Conservation (phyloP, 2,113 vertebrate genomes). For the Myrmecobius fasciatus region DNA sequence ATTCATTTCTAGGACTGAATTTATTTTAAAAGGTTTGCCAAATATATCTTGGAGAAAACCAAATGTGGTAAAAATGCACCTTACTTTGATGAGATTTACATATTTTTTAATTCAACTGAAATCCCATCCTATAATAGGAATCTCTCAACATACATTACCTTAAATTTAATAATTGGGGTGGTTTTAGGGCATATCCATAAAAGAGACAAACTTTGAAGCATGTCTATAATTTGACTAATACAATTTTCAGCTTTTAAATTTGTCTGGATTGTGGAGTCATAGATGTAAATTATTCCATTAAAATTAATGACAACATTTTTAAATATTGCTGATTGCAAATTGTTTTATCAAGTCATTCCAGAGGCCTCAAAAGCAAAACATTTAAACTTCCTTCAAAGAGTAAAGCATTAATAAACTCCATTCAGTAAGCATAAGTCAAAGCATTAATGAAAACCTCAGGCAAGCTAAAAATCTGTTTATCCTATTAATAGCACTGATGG, state of each 20-base stretch:
- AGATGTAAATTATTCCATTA: conserved; percentile 43
- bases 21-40: not conserved
- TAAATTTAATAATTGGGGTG: conserved; percentile 41
- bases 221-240: conserved; percentile 27
- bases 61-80: not conserved
- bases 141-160: conserved; percentile 8
- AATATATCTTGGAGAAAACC: conserved; percentile 17
- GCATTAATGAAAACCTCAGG: conserved; percentile 58
- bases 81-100: not conserved
- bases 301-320: conserved; percentile 49
- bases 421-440: conserved; percentile 53
- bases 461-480: conserved; percentile 46
- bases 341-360: conserved; percentile 42
- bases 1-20: not conserved
- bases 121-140: conserved; percentile 41
- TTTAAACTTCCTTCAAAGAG: conserved; percentile 50
- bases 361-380: conserved; percentile 47
- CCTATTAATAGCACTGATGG: conserved; percentile 50
- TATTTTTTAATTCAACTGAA: conserved; percentile 26
- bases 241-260: conserved; percentile 51
- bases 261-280: conserved; percentile 4
- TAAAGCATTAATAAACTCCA: conserved; percentile 60
- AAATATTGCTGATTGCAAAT: conserved; percentile 51
- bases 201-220: conserved; percentile 36
- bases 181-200: conserved; percentile 42